Base-by-base conservation (phyloP, 2,888 invertebrate species). In the Xestia xanthographa region DNA sequence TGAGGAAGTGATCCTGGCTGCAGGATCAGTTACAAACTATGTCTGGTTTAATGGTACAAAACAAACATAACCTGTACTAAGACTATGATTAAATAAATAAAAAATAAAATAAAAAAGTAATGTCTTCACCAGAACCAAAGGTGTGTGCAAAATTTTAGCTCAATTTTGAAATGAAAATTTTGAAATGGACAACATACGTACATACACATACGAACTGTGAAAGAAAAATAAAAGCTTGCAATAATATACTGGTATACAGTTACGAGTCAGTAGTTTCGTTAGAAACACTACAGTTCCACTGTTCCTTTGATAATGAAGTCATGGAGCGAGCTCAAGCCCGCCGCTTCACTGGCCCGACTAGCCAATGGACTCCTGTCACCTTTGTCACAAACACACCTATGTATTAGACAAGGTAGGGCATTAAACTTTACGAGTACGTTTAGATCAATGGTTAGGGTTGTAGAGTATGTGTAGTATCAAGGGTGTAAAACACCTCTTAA, bases 321-420 rank as follows among this genome's bases (percentile, higher is more conserved):
- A 50, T 66, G 53, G 14, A 82, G 83, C 66, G 77, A 66, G 12
- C 45, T 63, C n/a, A 6, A 60, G 26, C 67, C 29, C 50, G 50
- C 29, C 66, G 66, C 79, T 60, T 53, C 53, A 60, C 53, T 83
- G 66, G 79, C 45, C 26, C 41, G 38, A 26, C 45, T 58, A 58
- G 50, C 66, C 68, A 66, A 41, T 69, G 63, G n/a, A 68, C 53
- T 48, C 12, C 14, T 79, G 41, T 79, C 79, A 66, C 79, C 79
- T 83, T 45, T 63, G n/a, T 48, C n/a, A 48, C 45, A 45, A 45
- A 29, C 12, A 2, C 22, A 76, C 60, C 43, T 67, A 65, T 77
- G 22, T 53, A 41, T 71, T 29, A n/a, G 48, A 50, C 62, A 56
- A 69, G 20, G 20, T 48, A 48, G 79, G 53, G n/a, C 65, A 69